Evolutionary conservation across 2,888 invertebrate species (phyloP).

Genomic region (Drosophila kambysellisi): DNA sequence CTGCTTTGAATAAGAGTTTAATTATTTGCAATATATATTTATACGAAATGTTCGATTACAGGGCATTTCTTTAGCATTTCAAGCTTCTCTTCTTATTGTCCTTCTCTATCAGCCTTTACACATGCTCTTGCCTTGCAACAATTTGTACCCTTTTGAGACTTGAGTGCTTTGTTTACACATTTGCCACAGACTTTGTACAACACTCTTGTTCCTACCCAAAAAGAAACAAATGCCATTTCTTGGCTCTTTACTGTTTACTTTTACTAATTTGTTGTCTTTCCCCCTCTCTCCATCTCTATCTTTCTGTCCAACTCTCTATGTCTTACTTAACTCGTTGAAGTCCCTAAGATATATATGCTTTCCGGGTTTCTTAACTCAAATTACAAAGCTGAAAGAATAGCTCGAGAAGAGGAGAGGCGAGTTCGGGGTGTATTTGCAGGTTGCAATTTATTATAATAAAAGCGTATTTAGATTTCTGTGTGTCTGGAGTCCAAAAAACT

Average conservation of each 20-base stretch:
- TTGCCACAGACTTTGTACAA: constrained; percentile 31
- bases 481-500: constrained; percentile 15
- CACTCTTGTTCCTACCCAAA: constrained; percentile 28
- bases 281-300: neutral
- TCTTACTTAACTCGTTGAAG: constrained; percentile 18
- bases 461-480: constrained; percentile 26
- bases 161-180: constrained; percentile 40
- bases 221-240: constrained; percentile 45
- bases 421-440: constrained; percentile 2
- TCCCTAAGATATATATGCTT: constrained; percentile 16
- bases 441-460: constrained; percentile 59
- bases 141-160: constrained; percentile 13
- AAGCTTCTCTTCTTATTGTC: neutral
- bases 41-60: neutral
- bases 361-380: constrained; percentile 29
- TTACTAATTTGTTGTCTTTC: constrained; percentile 52
- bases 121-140: constrained; percentile 24
- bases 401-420: neutral
- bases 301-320: neutral
- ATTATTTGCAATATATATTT: neutral
- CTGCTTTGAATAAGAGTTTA: neutral
- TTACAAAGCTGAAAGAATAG: constrained; percentile 17
- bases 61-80: neutral
- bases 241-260: constrained; percentile 46
- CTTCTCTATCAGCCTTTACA: neutral